These are phyloP conservation scores for Umimayanthus kanabou DNA, from an alignment of 92 coral and sea anemone genomes.

Conservation along the genomic window DNA sequence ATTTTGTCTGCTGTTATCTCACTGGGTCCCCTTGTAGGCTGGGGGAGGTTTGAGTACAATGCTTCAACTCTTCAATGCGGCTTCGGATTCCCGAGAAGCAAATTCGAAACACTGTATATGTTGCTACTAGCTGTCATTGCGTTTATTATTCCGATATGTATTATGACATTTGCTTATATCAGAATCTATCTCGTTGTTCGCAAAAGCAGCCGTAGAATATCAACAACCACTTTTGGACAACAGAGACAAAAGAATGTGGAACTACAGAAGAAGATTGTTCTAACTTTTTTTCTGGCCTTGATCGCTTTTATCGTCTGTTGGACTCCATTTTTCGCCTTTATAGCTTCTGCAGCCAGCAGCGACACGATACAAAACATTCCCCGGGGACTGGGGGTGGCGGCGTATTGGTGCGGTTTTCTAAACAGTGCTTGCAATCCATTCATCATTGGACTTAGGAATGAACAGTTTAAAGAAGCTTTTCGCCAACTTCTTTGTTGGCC, in stretches of 20 bases:
- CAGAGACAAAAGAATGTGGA: conserved; percentile 48
- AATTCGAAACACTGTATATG: conserved; percentile 61
- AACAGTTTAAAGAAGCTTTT: conserved; percentile 64
- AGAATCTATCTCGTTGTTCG: conserved; percentile 65
- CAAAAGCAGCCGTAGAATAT: conserved; percentile 68
- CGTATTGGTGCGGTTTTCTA: conserved; percentile 83
- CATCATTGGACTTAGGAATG: conserved; percentile 77
- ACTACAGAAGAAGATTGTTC: conserved; percentile 59
- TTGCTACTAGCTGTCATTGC: conserved; percentile 62
- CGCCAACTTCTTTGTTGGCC: conserved; percentile 53
- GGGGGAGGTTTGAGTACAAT: conserved; percentile 80
- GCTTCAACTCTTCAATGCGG: conserved; percentile 84
- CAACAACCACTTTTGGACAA: conserved; percentile 56
- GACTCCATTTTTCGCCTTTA: conserved; percentile 78
- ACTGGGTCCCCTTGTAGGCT: conserved; percentile 77
- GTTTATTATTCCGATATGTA: conserved; percentile 62
- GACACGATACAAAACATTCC: conserved; percentile 61
- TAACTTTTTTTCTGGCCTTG: conserved; percentile 81
- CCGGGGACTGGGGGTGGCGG: conserved; percentile 78
- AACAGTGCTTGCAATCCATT: conserved; percentile 84
- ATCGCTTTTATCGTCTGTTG: conserved; percentile 78
- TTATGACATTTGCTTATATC: conserved; percentile 71
- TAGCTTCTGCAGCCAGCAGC: conserved; percentile 68
- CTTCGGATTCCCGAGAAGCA: conserved; percentile 68
- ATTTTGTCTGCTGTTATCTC: conserved; percentile 59